Evolutionary conservation across 2,888 invertebrate genomes (phyloP).

Genomic region (Seladonia tumulorum): DNA sequence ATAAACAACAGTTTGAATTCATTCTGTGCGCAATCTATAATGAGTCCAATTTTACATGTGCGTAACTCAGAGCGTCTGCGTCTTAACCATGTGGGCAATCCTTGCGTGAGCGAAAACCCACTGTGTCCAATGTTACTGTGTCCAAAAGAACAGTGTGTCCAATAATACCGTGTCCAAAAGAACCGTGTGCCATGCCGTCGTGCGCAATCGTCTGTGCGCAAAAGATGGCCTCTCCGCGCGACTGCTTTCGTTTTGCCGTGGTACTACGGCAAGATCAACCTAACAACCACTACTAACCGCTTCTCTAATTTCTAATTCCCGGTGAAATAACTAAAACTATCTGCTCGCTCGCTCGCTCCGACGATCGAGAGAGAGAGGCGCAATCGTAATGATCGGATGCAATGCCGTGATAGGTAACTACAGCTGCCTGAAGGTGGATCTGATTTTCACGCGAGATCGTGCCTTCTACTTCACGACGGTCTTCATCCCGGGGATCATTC

Average conservation of each 20-base stretch:
- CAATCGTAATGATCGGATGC: conserved; percentile 24
- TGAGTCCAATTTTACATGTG: too few relatives aligned
- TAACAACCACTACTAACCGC: conserved; percentile 28
- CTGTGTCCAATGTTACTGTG: too few relatives aligned
- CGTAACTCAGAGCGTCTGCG: too few relatives aligned
- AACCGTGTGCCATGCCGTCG: too few relatives aligned
- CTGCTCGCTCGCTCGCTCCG: conserved; percentile 26
- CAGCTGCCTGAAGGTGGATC: conserved; percentile 97
- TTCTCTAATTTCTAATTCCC: conserved; percentile 29
- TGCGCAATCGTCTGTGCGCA: too few relatives aligned
- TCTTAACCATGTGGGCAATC: too few relatives aligned
- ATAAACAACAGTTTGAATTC: too few relatives aligned
- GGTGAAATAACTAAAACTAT: conserved; percentile 18
- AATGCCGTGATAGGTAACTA: conserved; percentile 90
- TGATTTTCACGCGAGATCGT: conserved; percentile 97
- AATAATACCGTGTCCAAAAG: too few relatives aligned
- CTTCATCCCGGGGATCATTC: conserved; percentile 97
- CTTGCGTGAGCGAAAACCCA: too few relatives aligned
- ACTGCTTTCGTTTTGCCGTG: neutral
- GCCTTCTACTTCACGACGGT: conserved; percentile 99
- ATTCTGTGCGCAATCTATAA: too few relatives aligned
- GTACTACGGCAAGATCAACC: neutral
- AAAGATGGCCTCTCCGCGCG: too few relatives aligned
- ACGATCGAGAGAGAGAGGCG: neutral
- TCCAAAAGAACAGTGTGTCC: too few relatives aligned